These are phyloP conservation scores for Ecdyonurus torrentis DNA, from an alignment of 2,888 invertebrate genomes.

Conservation along the genomic window DNA sequence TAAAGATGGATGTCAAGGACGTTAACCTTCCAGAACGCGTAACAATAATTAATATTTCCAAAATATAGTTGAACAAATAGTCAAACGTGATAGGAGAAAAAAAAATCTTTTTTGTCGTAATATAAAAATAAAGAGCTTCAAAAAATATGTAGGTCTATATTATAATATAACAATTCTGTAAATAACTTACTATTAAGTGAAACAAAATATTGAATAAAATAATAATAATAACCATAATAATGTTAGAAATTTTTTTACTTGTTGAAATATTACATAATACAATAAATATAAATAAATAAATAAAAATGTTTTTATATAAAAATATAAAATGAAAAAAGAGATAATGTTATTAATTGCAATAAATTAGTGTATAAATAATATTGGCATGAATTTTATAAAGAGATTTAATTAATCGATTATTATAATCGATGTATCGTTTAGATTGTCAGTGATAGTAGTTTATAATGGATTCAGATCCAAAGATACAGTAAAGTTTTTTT, in stretches of 20 bases:
- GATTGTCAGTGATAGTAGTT: too few relatives aligned
- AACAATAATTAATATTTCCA: not conserved
- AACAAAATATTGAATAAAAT: too few relatives aligned
- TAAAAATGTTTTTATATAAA: not conserved
- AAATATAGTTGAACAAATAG: not conserved
- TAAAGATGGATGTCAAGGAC: conserved; percentile 11
- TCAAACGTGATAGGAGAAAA: not conserved
- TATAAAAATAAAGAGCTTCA: not conserved
- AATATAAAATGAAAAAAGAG: not conserved
- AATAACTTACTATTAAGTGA: too few relatives aligned
- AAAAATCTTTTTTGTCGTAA: not conserved
- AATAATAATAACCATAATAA: not conserved
- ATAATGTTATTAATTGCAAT: not conserved
- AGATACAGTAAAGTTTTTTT: too few relatives aligned
- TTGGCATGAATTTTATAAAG: too few relatives aligned
- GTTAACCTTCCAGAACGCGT: not conserved
- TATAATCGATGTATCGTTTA: too few relatives aligned
- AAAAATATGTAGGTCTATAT: not conserved
- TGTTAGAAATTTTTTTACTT: not conserved
- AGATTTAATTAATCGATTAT: too few relatives aligned
- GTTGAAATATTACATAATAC: not conserved
- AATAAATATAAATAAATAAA: not conserved
- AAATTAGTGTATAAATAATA: too few relatives aligned
- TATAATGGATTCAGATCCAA: too few relatives aligned
- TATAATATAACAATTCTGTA: too few relatives aligned